phyloP scores from a whole-genome alignment of 2,113 vertebrate species.

The Nycticryphes semicollaris region DNA sequence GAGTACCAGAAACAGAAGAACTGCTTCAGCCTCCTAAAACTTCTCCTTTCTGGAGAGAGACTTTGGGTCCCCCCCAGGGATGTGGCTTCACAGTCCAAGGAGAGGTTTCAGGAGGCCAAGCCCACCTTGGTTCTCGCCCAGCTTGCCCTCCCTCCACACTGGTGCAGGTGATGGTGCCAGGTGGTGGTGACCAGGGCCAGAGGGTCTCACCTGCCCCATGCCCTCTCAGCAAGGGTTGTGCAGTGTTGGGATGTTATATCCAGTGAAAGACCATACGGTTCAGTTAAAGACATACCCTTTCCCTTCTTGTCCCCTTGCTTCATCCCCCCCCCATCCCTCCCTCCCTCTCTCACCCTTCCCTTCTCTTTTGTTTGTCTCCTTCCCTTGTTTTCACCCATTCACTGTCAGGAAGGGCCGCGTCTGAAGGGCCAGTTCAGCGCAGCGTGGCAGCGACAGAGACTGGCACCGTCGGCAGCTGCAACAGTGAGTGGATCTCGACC shows the following conservation, averaged over 20 bases:
- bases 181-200: neutral
- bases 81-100: neutral
- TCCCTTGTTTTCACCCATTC: conserved; percentile 63
- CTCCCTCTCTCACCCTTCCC: conserved; percentile 70
- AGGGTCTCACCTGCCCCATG: rapidly evolving
- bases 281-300: conserved; percentile 56
- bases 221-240: neutral
- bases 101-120: neutral
- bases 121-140: neutral
- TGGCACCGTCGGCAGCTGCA: conserved; percentile 73
- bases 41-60: neutral
- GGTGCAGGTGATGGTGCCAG: neutral
- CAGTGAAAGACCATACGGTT: neutral
- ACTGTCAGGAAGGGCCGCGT: conserved; percentile 79
- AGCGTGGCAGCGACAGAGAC: conserved; percentile 77
- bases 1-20: neutral
- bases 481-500: conserved; percentile 75
- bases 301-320: conserved; percentile 63
- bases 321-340: conserved; percentile 13
- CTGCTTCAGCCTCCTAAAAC: neutral
- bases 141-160: neutral
- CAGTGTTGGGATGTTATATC: neutral
- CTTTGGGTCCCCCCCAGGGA: neutral
- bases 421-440: conserved; percentile 73
- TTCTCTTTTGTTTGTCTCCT: conserved; percentile 73